Percentiles rank a stretch among this genome's conserved stretches.
Conservation (phyloP, 1,140 invertebrate genomes). For the Leptestheria dahalacensis region DNA sequence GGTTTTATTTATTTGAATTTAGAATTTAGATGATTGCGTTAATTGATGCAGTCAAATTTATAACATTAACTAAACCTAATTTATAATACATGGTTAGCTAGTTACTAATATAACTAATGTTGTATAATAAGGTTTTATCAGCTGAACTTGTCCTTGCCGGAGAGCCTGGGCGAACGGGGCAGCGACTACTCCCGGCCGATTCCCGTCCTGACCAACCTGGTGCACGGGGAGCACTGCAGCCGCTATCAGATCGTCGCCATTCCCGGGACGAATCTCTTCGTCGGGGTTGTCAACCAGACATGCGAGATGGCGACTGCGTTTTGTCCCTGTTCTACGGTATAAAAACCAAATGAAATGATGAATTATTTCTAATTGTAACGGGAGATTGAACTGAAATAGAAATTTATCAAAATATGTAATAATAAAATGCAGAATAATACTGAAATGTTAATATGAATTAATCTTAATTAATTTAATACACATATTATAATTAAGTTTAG, state of each 20-base stretch:
- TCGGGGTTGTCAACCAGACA: slow-evolving; percentile 73
- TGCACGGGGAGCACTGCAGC: slow-evolving; percentile 77
- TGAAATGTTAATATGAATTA: no score
- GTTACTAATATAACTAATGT: neutral
- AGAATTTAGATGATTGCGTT: neutral
- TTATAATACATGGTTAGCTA: neutral
- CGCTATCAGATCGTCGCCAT: slow-evolving; percentile 70
- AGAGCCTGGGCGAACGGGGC: slow-evolving; percentile 22
- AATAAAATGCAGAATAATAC: no score
- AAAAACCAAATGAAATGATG: no score
- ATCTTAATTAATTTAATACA: neutral
- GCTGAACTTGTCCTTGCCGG: slow-evolving; percentile 60
- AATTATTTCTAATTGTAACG: no score
- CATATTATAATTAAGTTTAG: no score
- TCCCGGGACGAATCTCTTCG: slow-evolving; percentile 68
- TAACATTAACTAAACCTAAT: neutral
- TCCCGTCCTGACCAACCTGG: slow-evolving; percentile 56
- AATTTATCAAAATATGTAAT: no score
- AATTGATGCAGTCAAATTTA: neutral
- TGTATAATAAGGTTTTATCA: slow-evolving; percentile 38
- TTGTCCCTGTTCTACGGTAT: slow-evolving; percentile 78
- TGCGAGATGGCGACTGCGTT: slow-evolving; percentile 65
- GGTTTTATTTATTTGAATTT: slow-evolving; percentile 9
- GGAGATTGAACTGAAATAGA: no score
- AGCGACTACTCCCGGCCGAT: neutral